phyloP scores from a whole-genome alignment of 2,797 vertebrate genomes.

The Iguana delicatissima region DNA sequence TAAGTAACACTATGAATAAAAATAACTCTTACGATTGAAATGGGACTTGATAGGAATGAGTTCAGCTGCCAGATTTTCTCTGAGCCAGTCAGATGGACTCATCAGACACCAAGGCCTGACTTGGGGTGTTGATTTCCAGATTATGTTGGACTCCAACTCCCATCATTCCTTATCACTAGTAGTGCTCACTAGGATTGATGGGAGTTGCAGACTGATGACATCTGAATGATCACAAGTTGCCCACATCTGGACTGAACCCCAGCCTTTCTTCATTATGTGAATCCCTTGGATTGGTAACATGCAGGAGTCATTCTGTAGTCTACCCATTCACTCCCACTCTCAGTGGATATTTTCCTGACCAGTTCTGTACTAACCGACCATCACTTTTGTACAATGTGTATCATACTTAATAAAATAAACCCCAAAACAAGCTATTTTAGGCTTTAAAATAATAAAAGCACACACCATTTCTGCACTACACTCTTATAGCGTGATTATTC shows the following conservation, averaged over 20 bases:
- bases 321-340: background rate
- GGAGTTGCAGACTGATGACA: background rate
- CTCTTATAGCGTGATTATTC: no score
- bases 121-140: background rate
- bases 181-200: background rate
- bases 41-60: background rate
- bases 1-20: background rate
- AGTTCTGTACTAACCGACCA: background rate
- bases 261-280: background rate
- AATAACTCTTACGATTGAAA: background rate
- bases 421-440: background rate
- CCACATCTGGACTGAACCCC: background rate
- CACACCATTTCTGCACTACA: background rate
- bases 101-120: background rate
- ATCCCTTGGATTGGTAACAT: background rate
- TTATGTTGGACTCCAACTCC: background rate
- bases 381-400: background rate
- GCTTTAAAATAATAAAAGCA: background rate
- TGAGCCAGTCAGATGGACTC: background rate
- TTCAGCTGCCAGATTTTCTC: background rate
- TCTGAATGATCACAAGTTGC: background rate
- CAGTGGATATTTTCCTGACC: background rate
- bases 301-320: background rate
- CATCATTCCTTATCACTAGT: background rate
- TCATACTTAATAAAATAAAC: background rate